Evolutionary conservation across 2,888 invertebrate species (phyloP).

Genomic region (Endotricha flammealis): DNA sequence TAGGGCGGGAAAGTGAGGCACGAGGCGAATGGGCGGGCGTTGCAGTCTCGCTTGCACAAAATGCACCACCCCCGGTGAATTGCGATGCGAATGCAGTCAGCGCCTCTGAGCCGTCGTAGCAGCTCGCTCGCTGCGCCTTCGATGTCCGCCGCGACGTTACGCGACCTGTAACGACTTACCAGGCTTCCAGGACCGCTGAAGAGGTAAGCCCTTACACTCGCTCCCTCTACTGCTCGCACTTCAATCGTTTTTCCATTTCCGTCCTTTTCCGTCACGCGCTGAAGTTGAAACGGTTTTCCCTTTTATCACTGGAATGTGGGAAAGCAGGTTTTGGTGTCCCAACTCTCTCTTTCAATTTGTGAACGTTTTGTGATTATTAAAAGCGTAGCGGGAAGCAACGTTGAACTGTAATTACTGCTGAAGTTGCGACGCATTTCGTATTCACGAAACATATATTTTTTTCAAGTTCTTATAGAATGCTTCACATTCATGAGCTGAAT

Average conservation of each 20-base stretch:
- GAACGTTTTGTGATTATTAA: constrained; percentile 51
- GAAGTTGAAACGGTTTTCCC: constrained; percentile 64
- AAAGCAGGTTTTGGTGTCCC: constrained; percentile 69
- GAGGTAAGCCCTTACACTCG: constrained; percentile 70
- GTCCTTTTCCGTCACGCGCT: constrained; percentile 40
- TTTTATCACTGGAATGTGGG: constrained; percentile 74
- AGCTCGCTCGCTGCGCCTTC: constrained; percentile 55
- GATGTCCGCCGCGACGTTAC: constrained; percentile 50
- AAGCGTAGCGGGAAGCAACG: constrained; percentile 20
- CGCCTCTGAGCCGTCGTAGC: constrained; percentile 54
- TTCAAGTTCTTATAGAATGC: background rate
- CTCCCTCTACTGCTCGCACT: constrained; percentile 44
- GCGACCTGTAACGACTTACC: constrained; percentile 72
- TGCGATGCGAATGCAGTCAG: constrained; percentile 62
- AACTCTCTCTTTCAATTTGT: constrained; percentile 75
- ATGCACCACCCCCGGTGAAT: constrained; percentile 68
- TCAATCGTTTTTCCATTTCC: constrained; percentile 29
- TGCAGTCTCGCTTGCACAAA: constrained; percentile 75
- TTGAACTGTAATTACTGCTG: constrained; percentile 14
- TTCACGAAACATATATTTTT: background rate
- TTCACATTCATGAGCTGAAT: too few relatives aligned
- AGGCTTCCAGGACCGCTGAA: constrained; percentile 55
- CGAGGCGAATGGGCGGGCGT: constrained; percentile 68
- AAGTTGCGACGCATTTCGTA: background rate
- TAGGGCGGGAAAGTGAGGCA: constrained; percentile 77